Evolutionary conservation across 2,888 invertebrate genomes (phyloP), one percentile per base, ranked within the genome.

Genomic region (Steromphala cineraria): DNA sequence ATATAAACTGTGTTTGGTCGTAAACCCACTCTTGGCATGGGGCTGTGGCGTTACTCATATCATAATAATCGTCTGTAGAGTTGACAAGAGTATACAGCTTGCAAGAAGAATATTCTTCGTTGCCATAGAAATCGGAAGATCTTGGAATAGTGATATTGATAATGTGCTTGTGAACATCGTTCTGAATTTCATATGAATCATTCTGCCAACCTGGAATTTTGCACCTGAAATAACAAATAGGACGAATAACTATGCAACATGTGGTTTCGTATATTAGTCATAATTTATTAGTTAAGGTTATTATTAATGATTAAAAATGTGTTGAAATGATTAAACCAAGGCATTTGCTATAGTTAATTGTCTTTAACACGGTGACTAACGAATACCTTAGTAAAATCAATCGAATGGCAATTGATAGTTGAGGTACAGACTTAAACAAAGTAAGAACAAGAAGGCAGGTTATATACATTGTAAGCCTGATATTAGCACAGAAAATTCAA

Each of bases 141-240:
- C 13, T 62, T 1, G 86, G 86, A 31, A 86, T 84, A 13, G 67
- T 76, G 53, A 77, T 74, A 55, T 75, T 79, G 24, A 86, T 36
- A 0, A 84, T 62, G 7, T 75, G 28, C 10, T 78, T 31, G 28
- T 86, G 86, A 31, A 53, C 67, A 13, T 81, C 80, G 62, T 79
- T 81, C 80, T 84, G 84, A 55, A 86, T 78, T 46, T 80, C 84
- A 79, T 81, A 86, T 15, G 86, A 83, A 79, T 86, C 86, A 75
- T 86, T 83, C 4, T 80, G 77, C 19, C 80, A 78, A 17, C 56
- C 67, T 0, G 83, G 82, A 7, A 86, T 78, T 55, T 82, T 82
- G 78, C 86, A 86, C 75, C 86, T 86, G 78, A 13, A 76, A 67
- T 5, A 75, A 31, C 10, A 46, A 79, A 3, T 36, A 40, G 10